Conservation (phyloP, 2,113 vertebrate species). For the Maylandia zebra region DNA sequence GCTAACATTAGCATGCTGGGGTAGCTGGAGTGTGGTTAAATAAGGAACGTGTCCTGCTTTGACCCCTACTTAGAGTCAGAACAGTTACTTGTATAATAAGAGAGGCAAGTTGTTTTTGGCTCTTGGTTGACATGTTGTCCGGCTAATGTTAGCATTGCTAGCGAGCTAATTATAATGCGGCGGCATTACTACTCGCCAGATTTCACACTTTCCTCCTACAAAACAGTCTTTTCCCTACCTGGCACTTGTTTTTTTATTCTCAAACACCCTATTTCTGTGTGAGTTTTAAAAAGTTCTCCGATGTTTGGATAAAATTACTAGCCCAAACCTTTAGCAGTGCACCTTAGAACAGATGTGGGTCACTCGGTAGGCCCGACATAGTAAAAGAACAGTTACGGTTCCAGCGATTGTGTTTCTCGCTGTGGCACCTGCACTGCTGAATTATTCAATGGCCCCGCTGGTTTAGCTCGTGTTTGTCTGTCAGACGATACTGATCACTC, state of each 20-base stretch:
- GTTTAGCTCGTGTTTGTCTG: slow-evolving; percentile 44
- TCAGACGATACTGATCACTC: slow-evolving; percentile 45
- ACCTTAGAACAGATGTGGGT: slow-evolving; percentile 17
- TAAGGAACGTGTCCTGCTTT: neutral
- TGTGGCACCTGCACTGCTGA: slow-evolving; percentile 42
- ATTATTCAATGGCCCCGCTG: slow-evolving; percentile 58
- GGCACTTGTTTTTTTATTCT: neutral
- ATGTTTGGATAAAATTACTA: neutral
- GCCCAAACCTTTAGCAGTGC: neutral
- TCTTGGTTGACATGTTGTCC: neutral
- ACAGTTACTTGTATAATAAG: neutral
- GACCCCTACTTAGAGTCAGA: neutral
- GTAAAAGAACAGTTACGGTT: neutral
- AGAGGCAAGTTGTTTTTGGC: neutral
- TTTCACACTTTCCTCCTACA: neutral
- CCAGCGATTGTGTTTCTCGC: slow-evolving; percentile 59
- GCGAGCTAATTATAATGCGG: slow-evolving; percentile 27
- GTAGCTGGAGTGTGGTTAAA: neutral
- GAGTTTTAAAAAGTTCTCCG: neutral
- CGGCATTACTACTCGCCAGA: slow-evolving; percentile 1
- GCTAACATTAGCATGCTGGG: neutral
- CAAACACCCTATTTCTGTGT: rapidly evolving
- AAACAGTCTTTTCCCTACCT: neutral
- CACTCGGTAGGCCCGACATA: slow-evolving; percentile 33
- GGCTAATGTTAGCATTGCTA: slow-evolving; percentile 4